Evolutionary conservation across 2,113 vertebrate species (phyloP).

Genomic region (Saguinus midas): DNA sequence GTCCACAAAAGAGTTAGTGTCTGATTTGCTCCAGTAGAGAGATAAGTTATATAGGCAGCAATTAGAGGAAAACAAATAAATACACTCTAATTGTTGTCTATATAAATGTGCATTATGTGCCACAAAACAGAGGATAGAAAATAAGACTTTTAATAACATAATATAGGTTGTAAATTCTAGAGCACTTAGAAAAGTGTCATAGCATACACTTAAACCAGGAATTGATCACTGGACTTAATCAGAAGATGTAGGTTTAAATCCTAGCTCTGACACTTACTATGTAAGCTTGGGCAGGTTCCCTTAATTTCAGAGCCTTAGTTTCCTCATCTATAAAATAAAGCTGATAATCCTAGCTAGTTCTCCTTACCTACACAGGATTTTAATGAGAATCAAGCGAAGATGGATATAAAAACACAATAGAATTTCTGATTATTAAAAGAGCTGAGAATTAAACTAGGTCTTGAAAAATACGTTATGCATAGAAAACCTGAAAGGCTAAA

Average conservation of each 20-base stretch:
- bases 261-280: not conserved
- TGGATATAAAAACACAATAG: not conserved
- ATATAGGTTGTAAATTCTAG: not conserved
- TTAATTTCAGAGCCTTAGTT: constrained; percentile 27
- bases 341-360: not conserved
- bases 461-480: constrained; percentile 31
- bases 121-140: not conserved
- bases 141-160: not conserved
- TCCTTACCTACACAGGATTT: constrained; percentile 20
- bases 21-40: not conserved
- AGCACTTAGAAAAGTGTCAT: not conserved
- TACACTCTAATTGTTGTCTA: not conserved
- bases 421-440: constrained; percentile 31
- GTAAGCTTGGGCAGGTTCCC: not conserved
- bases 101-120: not conserved
- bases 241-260: constrained; percentile 16
- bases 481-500: not conserved
- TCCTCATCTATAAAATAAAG: constrained; percentile 31
- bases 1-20: not conserved
- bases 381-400: constrained; percentile 4
- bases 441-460: not conserved
- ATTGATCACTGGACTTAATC: not conserved
- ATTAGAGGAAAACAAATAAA: not conserved
- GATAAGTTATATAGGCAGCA: constrained; percentile 3
- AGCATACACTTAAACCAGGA: not conserved